These are phyloP conservation scores for Drosophila fungiperda DNA, from an alignment of 2,888 invertebrate genomes.

Conservation along the genomic window DNA sequence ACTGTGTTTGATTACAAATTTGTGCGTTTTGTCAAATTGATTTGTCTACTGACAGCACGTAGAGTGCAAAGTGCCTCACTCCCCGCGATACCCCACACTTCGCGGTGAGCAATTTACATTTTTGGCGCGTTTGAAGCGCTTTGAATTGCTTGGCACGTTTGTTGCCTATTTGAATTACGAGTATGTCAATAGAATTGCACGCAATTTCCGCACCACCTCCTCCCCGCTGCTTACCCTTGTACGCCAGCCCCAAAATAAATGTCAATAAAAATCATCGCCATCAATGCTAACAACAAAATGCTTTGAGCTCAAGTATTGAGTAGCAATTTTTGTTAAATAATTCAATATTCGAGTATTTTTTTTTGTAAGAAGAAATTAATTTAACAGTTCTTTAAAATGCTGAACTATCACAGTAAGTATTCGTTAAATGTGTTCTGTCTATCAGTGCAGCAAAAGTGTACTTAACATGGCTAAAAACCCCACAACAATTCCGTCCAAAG, in stretches of 20 bases:
- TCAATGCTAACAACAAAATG: conserved; percentile 41
- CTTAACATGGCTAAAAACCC: conserved; percentile 26
- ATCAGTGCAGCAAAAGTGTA: conserved; percentile 13
- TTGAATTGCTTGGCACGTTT: conserved; percentile 72
- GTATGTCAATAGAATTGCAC: conserved; percentile 69
- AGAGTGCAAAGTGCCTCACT: conserved; percentile 17
- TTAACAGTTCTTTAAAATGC: neutral
- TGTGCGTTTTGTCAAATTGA: conserved; percentile 67
- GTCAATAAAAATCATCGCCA: conserved; percentile 63
- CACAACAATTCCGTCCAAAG: conserved; percentile 3
- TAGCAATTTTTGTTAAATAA: conserved; percentile 2
- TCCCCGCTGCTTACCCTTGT: neutral
- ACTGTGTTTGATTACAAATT: conserved; percentile 63
- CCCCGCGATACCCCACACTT: neutral
- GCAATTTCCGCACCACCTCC: conserved; percentile 6
- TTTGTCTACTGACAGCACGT: conserved; percentile 62
- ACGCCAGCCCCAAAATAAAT: conserved; percentile 66
- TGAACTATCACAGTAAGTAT: neutral
- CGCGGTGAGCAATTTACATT: conserved; percentile 66
- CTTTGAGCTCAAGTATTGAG: conserved; percentile 26
- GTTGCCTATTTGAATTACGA: conserved; percentile 73
- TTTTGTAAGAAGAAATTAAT: neutral
- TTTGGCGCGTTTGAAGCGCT: conserved; percentile 63
- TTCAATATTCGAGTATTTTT: conserved; percentile 4
- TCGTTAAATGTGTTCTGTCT: neutral